Evolutionary conservation across 2,797 vertebrate genomes (phyloP).

Genomic region (Pterois miles): DNA sequence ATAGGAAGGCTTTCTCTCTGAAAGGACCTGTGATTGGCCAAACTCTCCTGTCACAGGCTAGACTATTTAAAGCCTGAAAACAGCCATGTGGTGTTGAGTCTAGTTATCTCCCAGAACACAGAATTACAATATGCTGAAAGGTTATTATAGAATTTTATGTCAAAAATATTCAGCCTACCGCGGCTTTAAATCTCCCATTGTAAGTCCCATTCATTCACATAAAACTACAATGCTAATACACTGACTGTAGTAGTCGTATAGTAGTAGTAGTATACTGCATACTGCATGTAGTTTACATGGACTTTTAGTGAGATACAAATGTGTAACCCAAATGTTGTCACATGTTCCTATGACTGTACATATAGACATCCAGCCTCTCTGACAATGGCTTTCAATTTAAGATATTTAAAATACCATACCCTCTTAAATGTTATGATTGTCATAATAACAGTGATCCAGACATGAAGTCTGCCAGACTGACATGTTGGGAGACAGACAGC

Average conservation of each 20-base stretch:
- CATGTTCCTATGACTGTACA: background rate
- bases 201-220: background rate
- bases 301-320: background rate
- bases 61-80: too few species aligned
- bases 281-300: too few species aligned
- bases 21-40: too few species aligned
- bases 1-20: too few species aligned
- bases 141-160: too few species aligned
- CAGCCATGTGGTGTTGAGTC: too few species aligned
- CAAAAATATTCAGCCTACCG: background rate
- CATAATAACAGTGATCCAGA: constrained; percentile 74
- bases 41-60: too few species aligned
- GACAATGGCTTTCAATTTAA: constrained; percentile 33
- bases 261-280: too few species aligned
- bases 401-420: constrained; percentile 48
- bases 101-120: too few species aligned
- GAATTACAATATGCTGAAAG: too few species aligned
- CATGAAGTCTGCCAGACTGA: constrained; percentile 61
- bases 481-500: constrained; percentile 56
- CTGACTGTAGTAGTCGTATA: background rate
- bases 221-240: background rate
- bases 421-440: constrained; percentile 51
- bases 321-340: background rate
- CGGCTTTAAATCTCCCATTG: background rate
- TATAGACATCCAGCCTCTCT: constrained; percentile 2